A percentile compares a stretch with the other conserved stretches of the same genome.
Conservation (phyloP, 2,113 vertebrate genomes). For the Hippolais icterina region DNA sequence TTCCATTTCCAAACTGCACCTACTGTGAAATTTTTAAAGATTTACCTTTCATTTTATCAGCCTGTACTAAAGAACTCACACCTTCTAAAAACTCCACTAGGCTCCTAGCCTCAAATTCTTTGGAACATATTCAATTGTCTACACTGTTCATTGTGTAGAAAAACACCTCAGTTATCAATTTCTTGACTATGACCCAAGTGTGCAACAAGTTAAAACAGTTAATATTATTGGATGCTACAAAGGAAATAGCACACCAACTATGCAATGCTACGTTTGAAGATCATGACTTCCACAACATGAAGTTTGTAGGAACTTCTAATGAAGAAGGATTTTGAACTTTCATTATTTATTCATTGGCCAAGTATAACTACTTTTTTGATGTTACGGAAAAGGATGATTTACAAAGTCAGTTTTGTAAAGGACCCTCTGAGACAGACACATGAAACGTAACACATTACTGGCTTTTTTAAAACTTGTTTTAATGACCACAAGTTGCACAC, state of each 20-base stretch:
- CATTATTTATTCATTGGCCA: not conserved
- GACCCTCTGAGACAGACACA: not conserved
- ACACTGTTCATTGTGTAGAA: not conserved
- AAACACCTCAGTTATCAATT: accelerated
- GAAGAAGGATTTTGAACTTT: not conserved
- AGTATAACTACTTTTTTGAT: not conserved
- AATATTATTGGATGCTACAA: not conserved
- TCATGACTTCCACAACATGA: not conserved
- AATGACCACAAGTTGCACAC: not conserved
- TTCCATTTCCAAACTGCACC: not conserved
- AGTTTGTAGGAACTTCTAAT: not conserved
- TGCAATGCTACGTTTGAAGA: not conserved
- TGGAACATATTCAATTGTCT: not conserved
- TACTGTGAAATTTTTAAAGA: not conserved
- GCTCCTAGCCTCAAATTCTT: not conserved
- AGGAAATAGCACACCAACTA: not conserved
- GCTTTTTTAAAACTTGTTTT: not conserved
- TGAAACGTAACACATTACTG: not conserved
- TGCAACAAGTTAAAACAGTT: not conserved
- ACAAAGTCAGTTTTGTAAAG: not conserved
- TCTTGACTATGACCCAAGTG: not conserved
- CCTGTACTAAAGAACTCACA: not conserved
- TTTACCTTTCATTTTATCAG: not conserved
- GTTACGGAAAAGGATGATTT: not conserved
- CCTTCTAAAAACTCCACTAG: not conserved